These are phyloP conservation scores for Borostomias antarcticus DNA, from an alignment of 2,797 vertebrate genomes.

Conservation along the genomic window DNA sequence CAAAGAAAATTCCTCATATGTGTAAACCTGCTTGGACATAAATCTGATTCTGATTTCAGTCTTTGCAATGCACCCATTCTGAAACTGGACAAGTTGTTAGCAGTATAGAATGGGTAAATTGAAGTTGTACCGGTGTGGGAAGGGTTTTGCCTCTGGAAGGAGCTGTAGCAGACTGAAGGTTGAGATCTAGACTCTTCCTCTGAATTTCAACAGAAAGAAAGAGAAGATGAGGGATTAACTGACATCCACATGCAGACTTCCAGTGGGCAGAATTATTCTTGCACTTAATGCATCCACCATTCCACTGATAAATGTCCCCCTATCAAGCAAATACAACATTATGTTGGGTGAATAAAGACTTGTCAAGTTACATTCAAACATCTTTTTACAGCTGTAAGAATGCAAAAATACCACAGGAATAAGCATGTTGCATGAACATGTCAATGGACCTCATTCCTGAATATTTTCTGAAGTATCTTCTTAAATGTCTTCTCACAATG, in stretches of 20 bases:
- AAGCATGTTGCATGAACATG: too few relatives aligned
- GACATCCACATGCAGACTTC: constrained; percentile 40
- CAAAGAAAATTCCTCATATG: too few relatives aligned
- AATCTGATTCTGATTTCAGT: too few relatives aligned
- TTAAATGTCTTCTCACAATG: too few relatives aligned
- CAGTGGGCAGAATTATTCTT: background rate
- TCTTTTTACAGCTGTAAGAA: too few relatives aligned
- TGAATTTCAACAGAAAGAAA: constrained; percentile 74
- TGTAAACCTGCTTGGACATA: too few relatives aligned
- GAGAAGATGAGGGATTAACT: constrained; percentile 59
- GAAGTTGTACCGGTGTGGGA: constrained; percentile 88
- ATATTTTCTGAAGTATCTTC: too few relatives aligned
- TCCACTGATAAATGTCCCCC: background rate
- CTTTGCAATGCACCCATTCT: background rate
- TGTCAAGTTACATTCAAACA: too few relatives aligned
- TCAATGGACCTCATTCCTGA: too few relatives aligned
- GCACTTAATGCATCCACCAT: constrained; percentile 30
- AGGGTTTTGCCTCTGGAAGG: constrained; percentile 96
- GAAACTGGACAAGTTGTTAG: constrained; percentile 34
- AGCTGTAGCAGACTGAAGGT: constrained; percentile 84
- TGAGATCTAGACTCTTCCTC: constrained; percentile 96
- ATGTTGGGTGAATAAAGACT: too few relatives aligned
- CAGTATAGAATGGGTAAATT: constrained; percentile 74
- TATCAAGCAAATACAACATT: background rate
- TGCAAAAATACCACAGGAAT: too few relatives aligned